These are phyloP conservation scores for Rhinophrynus dorsalis DNA, from an alignment of 2,797 vertebrate genomes.

Conservation along the genomic window DNA sequence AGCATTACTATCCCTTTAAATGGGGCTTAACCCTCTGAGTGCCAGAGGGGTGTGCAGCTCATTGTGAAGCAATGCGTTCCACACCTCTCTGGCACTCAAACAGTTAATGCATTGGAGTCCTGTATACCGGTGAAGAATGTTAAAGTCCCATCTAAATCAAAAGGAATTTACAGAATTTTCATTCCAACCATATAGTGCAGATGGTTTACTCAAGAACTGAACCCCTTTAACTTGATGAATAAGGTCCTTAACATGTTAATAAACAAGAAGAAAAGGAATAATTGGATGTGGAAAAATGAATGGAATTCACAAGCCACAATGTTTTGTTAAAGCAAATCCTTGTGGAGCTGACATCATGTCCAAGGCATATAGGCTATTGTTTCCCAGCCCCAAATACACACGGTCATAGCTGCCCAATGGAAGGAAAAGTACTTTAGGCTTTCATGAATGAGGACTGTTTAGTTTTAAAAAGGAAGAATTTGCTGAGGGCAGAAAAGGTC, in stretches of 20 bases:
- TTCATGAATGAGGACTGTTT: constrained; percentile 3
- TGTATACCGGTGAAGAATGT: too few relatives aligned
- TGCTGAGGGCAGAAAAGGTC: constrained; percentile 18
- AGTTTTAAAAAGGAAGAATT: constrained; percentile 20
- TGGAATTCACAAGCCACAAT: constrained; percentile 16
- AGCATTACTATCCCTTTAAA: too few relatives aligned
- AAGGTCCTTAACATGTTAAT: background rate
- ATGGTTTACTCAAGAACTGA: too few relatives aligned
- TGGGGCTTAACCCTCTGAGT: too few relatives aligned
- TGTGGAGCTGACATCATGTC: constrained; percentile 28
- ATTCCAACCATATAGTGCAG: too few relatives aligned
- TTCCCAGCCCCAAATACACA: background rate
- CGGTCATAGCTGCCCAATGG: background rate
- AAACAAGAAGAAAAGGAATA: background rate
- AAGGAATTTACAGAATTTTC: too few relatives aligned
- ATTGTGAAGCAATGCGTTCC: too few relatives aligned
- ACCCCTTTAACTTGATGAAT: too few relatives aligned
- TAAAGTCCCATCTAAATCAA: too few relatives aligned
- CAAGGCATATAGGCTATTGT: constrained; percentile 23
- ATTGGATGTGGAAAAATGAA: constrained; percentile 10
- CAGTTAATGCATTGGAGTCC: too few relatives aligned
- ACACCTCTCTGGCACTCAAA: too few relatives aligned
- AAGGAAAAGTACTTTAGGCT: background rate
- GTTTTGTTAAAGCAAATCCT: constrained; percentile 26
- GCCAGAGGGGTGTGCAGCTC: too few relatives aligned